Base-by-base conservation (phyloP, 2,888 invertebrate genomes). In the Pheosia tremula region DNA sequence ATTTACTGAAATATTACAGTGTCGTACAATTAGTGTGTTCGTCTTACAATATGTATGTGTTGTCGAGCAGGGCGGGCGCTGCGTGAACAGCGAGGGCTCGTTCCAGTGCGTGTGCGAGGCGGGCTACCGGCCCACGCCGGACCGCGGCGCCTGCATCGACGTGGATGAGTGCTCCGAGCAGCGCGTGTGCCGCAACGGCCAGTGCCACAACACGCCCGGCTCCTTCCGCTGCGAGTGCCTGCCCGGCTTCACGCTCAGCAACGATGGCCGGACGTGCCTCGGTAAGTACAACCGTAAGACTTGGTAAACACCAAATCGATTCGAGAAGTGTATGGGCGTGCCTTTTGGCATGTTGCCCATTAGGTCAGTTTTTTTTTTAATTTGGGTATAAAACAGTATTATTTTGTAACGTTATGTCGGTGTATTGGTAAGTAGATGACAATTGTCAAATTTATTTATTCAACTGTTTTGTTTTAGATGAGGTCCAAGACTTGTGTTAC, bases 81-180 rank as follows among this genome's bases (percentile, higher is more conserved):
- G 98, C 84, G 94, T 97, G 61, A 98, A 98, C 89, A 96, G 96
- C n/a, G 94, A 95, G 38, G 97, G 97, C 0, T 97, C 97, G 0
- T 98, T 97, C 91, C 95, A 95, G 50, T 98, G 98, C 88, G 96
- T 97, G 74, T 98, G 98, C 86, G 96, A 97, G 62, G 95, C 95
- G 5, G 98, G 98, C 9, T 97, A 97, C 88, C 94, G 96, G 0
- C 95, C 70, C 87, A 95, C 78, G 94, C 96, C 65, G 2, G 89
- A 82, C 63, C 86, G 91, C 61, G 87, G 86, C 63, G 89, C 91
- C 0, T 94, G 94, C 74, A 79, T 85, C 2, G 94, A 94, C 78
- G 92, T 94, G 58, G 94, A 95, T 87, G 95, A 95, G 79, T 95
- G 95, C 78, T 75, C 95, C 45, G 97, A 97, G 82, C 96, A 96